Percentiles rank a stretch among this genome's conserved stretches.
These are phyloP conservation scores for Anhinga rufa DNA, from an alignment of 2,113 vertebrate species.

Conservation along the genomic window DNA sequence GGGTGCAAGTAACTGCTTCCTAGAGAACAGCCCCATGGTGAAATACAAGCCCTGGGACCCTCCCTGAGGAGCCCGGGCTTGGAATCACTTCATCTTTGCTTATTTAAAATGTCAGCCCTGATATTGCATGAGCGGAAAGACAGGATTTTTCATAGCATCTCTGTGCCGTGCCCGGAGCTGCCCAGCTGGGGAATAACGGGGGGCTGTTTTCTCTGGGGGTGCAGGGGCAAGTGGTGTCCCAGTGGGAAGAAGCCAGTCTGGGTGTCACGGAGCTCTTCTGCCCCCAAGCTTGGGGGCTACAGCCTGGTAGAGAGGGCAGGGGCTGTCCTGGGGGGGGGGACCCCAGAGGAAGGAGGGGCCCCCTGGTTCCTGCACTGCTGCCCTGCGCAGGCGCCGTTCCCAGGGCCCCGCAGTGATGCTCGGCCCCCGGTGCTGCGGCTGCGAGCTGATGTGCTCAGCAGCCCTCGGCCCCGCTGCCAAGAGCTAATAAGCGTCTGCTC, in stretches of 20 bases:
- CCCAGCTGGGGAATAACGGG: not conserved
- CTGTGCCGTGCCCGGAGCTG: not conserved
- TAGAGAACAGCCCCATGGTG: not conserved
- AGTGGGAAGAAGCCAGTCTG: not conserved
- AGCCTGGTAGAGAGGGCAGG: not conserved
- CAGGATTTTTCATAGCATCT: rapidly evolving
- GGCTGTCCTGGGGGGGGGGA: too few species aligned
- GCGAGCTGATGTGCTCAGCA: not conserved
- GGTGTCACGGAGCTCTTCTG: not conserved
- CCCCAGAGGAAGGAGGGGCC: not conserved
- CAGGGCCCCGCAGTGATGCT: not conserved
- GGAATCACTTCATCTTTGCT: not conserved
- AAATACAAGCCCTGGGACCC: not conserved
- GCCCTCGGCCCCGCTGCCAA: not conserved
- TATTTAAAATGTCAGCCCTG: not conserved
- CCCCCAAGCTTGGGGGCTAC: not conserved
- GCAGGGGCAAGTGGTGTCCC: not conserved
- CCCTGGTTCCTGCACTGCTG: rapidly evolving
- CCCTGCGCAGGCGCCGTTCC: not conserved
- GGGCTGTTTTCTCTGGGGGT: not conserved
- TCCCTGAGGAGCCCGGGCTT: not conserved
- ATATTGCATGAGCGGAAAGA: not conserved
- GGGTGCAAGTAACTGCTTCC: not conserved
- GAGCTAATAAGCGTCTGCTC: not conserved
- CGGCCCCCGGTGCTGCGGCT: not conserved